A percentile compares a stretch with the other conserved stretches of the same genome.
These are phyloP conservation scores for Lepidurus packardi DNA, from an alignment of 1,140 invertebrate genomes.

Conservation along the genomic window DNA sequence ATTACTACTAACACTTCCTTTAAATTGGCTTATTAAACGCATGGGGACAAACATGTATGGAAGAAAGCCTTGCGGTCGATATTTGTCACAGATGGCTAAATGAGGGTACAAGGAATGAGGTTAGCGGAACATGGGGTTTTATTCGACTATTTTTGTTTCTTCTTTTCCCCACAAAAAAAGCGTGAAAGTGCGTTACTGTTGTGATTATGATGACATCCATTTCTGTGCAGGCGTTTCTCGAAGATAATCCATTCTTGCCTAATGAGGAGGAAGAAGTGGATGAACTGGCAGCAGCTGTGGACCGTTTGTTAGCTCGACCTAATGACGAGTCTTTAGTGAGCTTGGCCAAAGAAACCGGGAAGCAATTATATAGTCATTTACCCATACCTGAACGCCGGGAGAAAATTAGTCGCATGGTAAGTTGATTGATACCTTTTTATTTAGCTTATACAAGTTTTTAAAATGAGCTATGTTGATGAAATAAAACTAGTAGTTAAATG, in stretches of 20 bases:
- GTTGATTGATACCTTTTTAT: background rate
- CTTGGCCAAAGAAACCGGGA: conserved; percentile 68
- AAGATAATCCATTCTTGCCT: conserved; percentile 39
- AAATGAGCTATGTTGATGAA: no score
- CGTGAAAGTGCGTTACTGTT: background rate
- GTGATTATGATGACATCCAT: background rate
- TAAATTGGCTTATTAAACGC: background rate
- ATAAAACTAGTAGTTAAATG: no score
- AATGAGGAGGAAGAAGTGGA: conserved; percentile 39
- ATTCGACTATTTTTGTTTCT: background rate
- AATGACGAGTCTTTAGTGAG: conserved; percentile 69
- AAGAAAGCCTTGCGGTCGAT: background rate
- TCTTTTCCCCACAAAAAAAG: background rate
- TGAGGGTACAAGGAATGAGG: conserved; percentile 31
- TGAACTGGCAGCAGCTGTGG: conserved; percentile 44
- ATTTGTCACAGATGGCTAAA: background rate
- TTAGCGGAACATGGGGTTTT: background rate
- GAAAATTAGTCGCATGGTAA: conserved; percentile 64
- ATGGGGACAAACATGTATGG: background rate
- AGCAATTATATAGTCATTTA: conserved; percentile 61
- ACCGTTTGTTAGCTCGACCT: conserved; percentile 42
- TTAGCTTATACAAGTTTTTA: background rate
- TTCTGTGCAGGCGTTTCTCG: conserved; percentile 42
- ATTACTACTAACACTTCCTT: background rate
- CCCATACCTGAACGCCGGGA: conserved; percentile 54